These are phyloP conservation scores for Himalopsyche anomala DNA, from an alignment of 2,888 invertebrate species.

Conservation along the genomic window DNA sequence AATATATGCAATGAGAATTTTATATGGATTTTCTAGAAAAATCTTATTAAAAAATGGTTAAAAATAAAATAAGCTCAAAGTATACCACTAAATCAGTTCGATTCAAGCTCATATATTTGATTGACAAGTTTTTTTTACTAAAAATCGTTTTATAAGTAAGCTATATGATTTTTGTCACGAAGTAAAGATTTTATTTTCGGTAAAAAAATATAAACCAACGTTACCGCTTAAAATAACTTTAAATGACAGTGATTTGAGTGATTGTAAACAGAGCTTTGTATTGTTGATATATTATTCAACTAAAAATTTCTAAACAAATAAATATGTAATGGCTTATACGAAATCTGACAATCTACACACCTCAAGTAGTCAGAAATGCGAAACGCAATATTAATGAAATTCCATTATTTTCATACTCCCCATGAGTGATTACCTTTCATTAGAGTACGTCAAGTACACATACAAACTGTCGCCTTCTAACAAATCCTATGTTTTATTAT, in stretches of 20 bases:
- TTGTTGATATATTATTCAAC: conserved; percentile 30
- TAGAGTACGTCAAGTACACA: conserved; percentile 45
- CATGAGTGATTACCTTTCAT: conserved; percentile 41
- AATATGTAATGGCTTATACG: conserved; percentile 21
- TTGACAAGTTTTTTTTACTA: too few relatives aligned
- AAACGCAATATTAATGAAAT: conserved; percentile 34
- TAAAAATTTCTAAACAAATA: conserved; percentile 16
- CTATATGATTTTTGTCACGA: too few relatives aligned
- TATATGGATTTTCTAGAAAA: too few relatives aligned
- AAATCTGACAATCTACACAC: conserved; percentile 6
- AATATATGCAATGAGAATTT: too few relatives aligned
- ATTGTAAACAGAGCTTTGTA: not conserved
- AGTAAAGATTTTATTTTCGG: too few relatives aligned
- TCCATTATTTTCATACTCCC: conserved; percentile 25
- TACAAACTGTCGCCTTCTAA: conserved; percentile 42
- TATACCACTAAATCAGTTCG: too few relatives aligned
- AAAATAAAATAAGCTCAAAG: too few relatives aligned
- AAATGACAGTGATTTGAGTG: conserved; percentile 14
- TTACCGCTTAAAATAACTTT: not conserved
- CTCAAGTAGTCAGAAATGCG: conserved; percentile 21
- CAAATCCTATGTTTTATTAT: conserved; percentile 55
- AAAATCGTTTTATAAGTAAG: too few relatives aligned
- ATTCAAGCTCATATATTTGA: too few relatives aligned
- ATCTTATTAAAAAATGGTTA: too few relatives aligned
- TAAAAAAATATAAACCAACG: too few relatives aligned